Base-by-base conservation (phyloP, 2,797 vertebrate genomes). In the Crocodylus rhombifer region DNA sequence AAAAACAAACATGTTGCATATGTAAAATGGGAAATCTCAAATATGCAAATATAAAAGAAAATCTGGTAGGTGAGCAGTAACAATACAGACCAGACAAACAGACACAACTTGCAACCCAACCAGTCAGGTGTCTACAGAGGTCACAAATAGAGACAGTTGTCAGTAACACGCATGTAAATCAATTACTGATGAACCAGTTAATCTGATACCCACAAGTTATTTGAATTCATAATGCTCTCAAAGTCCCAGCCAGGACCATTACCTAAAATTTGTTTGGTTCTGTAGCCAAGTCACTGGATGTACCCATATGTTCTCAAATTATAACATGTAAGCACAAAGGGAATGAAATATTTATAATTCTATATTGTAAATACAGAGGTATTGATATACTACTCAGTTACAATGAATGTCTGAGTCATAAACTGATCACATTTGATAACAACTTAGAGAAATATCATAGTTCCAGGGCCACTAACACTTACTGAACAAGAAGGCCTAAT, bases 271-370 rank as follows among this genome's bases (percentile, higher is more conserved):
- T 18, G 8, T 7, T 55, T 71, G 51, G 78, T 87, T 96, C 82
- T 91, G 79, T 71, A 93, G 65, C 80, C 93, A 42, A 93, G 77
- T 82, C 93, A 88, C 69, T 81, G 87, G 89, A 94, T 36, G 65
- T 92, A 60, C 65, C 15, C 79, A 89, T 80, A 90, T 60, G 69
- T 84, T 33, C 20, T 14, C 51, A 42, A 7, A 25, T 25, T 73
- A 73, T 51, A 73, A 26, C 26, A 80, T 55, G 18, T 20, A 71
- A 88, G 92, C 89, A 95, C 91, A 94, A 93, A 91, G 85, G n/a
- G 92, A 92, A 95, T 96, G 90, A 95, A 96, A 96, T 95, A 95
- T 96, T 96, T 95, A 96, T 91, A 88, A 85, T 92, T 95, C 93
- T 88, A 95, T 94, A 92, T 92, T 94, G 92, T 80, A 85, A 90